These are phyloP conservation scores for Xylota sylvarum DNA, from an alignment of 2,888 invertebrate genomes.

Conservation along the genomic window DNA sequence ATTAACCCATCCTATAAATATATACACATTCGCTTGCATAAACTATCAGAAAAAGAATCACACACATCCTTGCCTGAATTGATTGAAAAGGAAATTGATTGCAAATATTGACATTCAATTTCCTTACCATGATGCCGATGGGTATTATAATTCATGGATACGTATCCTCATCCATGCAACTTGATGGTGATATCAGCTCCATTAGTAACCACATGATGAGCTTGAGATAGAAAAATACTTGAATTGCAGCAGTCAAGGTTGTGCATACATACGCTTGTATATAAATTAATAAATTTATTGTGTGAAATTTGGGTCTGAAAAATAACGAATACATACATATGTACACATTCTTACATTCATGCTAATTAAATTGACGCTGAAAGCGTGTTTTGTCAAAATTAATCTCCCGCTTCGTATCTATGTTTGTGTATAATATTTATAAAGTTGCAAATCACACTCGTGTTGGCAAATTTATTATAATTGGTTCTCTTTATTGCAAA, in stretches of 20 bases:
- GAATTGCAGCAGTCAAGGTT: background rate
- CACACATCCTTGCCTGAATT: slow-evolving; percentile 8
- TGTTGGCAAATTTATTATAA: slow-evolving; percentile 46
- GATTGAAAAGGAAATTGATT: slow-evolving; percentile 51
- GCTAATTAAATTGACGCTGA: background rate
- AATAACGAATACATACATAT: too few species aligned
- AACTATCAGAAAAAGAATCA: slow-evolving; percentile 11
- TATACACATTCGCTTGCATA: slow-evolving; percentile 14
- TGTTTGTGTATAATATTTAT: too few species aligned
- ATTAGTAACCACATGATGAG: slow-evolving; percentile 9
- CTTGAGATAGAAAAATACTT: background rate
- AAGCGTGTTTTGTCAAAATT: slow-evolving; percentile 59
- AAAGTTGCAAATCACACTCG: slow-evolving; percentile 6
- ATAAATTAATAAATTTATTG: background rate
- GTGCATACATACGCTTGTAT: background rate
- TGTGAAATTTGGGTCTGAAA: background rate
- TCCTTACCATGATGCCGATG: background rate
- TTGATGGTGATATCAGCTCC: slow-evolving; percentile 34
- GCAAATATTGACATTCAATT: slow-evolving; percentile 62
- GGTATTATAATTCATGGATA: background rate
- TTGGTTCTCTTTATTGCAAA: slow-evolving; percentile 30
- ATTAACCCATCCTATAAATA: slow-evolving; percentile 22
- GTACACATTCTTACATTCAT: background rate
- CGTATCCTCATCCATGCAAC: slow-evolving; percentile 4
- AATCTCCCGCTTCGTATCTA: slow-evolving; percentile 21